Evolutionary conservation across 2,113 vertebrate genomes (phyloP).

Genomic region (Ia io): DNA sequence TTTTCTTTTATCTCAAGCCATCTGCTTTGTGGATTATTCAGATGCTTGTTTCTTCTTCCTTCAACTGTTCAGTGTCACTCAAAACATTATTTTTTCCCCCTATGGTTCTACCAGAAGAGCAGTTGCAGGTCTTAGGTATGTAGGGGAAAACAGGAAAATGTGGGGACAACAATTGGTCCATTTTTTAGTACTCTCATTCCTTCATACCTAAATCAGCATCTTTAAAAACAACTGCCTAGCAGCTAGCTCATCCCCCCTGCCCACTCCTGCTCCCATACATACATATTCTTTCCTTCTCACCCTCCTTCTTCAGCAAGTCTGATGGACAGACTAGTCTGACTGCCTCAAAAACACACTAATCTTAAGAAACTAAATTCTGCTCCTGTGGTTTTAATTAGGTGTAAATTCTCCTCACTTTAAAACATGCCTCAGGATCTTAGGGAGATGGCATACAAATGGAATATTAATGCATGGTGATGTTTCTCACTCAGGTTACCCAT

Average conservation of each 20-base stretch:
- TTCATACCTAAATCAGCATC: neutral
- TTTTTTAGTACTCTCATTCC: constrained; percentile 10
- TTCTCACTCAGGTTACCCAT: constrained; percentile 54
- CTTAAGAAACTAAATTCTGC: constrained; percentile 34
- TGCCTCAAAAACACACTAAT: constrained; percentile 51
- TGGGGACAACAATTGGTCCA: neutral
- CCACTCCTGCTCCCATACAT: neutral
- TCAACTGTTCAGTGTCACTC: neutral
- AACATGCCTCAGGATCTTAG: constrained; percentile 55
- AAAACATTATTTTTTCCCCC: neutral
- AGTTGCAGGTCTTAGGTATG: neutral
- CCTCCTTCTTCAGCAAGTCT: neutral
- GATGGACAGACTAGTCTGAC: constrained; percentile 4
- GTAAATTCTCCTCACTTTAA: constrained; percentile 62
- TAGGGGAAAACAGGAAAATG: neutral
- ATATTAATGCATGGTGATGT: constrained; percentile 56
- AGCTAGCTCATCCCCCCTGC: neutral
- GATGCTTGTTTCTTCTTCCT: constrained; percentile 5
- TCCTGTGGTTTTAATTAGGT: constrained; percentile 62
- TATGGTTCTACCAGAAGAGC: neutral
- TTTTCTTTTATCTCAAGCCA: constrained; percentile 38
- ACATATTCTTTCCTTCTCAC: neutral
- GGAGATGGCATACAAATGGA: constrained; percentile 47
- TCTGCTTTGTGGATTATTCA: neutral
- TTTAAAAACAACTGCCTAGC: neutral